Base-by-base conservation (phyloP, 2,888 invertebrate species). In the Trisateles emortualis region DNA sequence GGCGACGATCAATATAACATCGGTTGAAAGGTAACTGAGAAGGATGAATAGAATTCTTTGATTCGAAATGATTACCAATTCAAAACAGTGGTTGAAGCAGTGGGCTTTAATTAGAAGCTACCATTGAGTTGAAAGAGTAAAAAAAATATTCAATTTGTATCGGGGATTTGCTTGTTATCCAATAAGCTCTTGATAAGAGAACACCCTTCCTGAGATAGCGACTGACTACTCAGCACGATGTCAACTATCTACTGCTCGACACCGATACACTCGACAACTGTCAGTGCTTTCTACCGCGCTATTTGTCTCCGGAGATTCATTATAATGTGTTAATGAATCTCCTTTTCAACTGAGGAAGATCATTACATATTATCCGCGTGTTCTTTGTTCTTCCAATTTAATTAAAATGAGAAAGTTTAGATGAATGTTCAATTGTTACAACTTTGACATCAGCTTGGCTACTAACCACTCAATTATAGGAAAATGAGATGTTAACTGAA, bases 21-120 rank as follows among this genome's bases (percentile, higher is more conserved):
- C 33, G 2, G 56, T 52, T 68, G 70, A 59, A 61, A 64, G 58
- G 64, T 69, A 67, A 77, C 78, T 73, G 77, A 80, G 76, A 76
- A 74, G 65, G 62, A 68, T 78, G 73, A 72, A 79, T 78, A 76
- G 70, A 79, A 83, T 78, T 87, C 91, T 90, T 90, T 90, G 90
- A 89, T 79, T 81, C 76, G 77, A 77, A 83, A 79, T 87, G 83
- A 90, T 91, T 90, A 89, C 88, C 88, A 91, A 90, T 91, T 90
- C 90, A 89, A 83, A 90, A 84, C 76, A 64, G 60, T 70, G 77
- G 60, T 74, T 78, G 72, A 79, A 84, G 82, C 79, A 76, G 76
- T 78, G 79, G 67, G 80, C 77, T 79, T 83, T 90, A 90, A 90
- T 90, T 90, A 91, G 90, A 88, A 88, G 83, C 68, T 79, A 78